A percentile compares a stretch with the other conserved stretches of the same genome.
Evolutionary conservation across 2,888 invertebrate species (phyloP).

Genomic region (Omphaloscelis lunosa): DNA sequence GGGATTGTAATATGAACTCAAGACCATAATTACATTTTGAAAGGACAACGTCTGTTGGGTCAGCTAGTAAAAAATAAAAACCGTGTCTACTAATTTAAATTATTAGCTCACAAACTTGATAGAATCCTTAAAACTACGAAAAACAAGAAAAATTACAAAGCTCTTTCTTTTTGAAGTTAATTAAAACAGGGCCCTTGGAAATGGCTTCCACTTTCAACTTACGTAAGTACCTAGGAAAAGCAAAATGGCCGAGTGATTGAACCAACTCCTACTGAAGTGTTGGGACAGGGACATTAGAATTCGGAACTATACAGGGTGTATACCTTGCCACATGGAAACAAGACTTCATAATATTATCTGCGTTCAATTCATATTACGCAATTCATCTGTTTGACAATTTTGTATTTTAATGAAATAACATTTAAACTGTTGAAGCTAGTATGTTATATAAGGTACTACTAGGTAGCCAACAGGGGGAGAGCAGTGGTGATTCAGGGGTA

Average conservation of each 20-base stretch:
- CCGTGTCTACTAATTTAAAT: neutral
- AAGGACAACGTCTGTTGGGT: neutral
- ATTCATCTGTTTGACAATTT: too few relatives aligned
- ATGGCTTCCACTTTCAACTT: slow-evolving; percentile 55
- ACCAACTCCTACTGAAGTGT: slow-evolving; percentile 29
- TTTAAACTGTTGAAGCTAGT: too few relatives aligned
- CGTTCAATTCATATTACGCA: too few relatives aligned
- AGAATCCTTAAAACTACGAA: slow-evolving; percentile 23
- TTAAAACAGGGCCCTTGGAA: slow-evolving; percentile 47
- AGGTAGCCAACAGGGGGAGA: too few relatives aligned
- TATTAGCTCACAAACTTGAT: slow-evolving; percentile 6
- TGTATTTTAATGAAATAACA: too few relatives aligned
- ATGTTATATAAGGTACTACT: too few relatives aligned
- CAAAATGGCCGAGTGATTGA: slow-evolving; percentile 49
- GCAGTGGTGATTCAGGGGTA: too few relatives aligned
- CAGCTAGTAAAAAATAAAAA: neutral
- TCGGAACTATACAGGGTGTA: slow-evolving; percentile 6
- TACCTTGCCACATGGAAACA: neutral
- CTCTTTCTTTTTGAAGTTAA: slow-evolving; percentile 54
- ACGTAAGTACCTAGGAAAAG: slow-evolving; percentile 37
- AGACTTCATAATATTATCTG: too few relatives aligned
- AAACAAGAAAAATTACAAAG: slow-evolving; percentile 26
- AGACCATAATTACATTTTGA: neutral
- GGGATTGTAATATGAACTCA: neutral
- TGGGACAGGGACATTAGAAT: slow-evolving; percentile 25